Evolutionary conservation across 2,888 invertebrate genomes (phyloP).

Genomic region (Dicycla oo): DNA sequence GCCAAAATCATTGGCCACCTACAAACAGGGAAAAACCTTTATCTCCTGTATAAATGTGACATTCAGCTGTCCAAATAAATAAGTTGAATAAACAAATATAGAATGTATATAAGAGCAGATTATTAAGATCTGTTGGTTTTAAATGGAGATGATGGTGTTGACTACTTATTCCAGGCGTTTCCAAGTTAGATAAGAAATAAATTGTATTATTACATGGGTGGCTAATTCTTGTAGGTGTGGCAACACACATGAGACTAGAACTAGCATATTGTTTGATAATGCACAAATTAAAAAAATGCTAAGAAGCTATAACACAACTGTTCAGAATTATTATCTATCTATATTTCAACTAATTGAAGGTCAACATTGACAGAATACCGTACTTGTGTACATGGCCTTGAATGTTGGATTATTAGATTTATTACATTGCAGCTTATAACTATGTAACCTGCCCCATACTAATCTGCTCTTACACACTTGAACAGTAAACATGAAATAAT

Average conservation of each 20-base stretch:
- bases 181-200: background rate
- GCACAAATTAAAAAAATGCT: background rate
- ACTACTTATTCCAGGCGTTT: conserved; percentile 30
- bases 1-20: conserved; percentile 98
- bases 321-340: conserved; percentile 5
- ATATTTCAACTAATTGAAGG: conserved; percentile 21
- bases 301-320: conserved; percentile 1
- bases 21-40: conserved; percentile 61
- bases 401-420: background rate
- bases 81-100: conserved; percentile 24
- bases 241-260: conserved; percentile 13
- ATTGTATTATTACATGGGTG: background rate
- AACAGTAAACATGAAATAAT: conserved; percentile 18
- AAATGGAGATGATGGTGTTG: conserved; percentile 20
- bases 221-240: background rate
- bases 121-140: background rate
- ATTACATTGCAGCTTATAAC: conserved; percentile 2
- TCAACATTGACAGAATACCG: background rate
- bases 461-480: conserved; percentile 54
- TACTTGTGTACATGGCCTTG: conserved; percentile 14
- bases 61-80: background rate
- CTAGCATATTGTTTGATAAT: conserved; percentile 41
- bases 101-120: conserved; percentile 49
- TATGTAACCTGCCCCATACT: background rate
- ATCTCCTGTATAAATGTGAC: conserved; percentile 1